phyloP scores from a whole-genome alignment of 2,888 invertebrate genomes.

The Galeopsomyia nigrocyanea region DNA sequence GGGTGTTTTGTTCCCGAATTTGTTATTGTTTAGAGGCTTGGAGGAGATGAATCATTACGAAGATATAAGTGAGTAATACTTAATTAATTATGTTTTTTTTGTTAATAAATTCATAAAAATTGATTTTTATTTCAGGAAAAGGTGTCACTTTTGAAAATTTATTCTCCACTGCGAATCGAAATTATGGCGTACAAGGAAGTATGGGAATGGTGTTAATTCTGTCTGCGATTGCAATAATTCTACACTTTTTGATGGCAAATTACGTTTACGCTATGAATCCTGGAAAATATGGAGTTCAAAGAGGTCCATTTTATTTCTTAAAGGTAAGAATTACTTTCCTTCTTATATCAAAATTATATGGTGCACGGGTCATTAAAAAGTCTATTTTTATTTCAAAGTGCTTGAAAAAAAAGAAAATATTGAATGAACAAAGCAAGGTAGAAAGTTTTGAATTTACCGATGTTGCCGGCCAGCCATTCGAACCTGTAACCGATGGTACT shows the following conservation, averaged over 20 bases:
- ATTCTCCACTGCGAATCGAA: conserved; percentile 54
- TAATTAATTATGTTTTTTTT: no score
- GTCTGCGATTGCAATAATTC: conserved; percentile 75
- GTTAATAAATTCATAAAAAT: not conserved
- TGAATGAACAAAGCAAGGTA: conserved; percentile 5
- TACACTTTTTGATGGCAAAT: conserved; percentile 82
- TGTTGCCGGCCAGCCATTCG: conserved; percentile 58
- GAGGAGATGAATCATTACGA: conserved; percentile 33
- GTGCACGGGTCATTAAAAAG: not conserved
- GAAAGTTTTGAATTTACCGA: conserved; percentile 17
- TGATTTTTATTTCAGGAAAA: conserved; percentile 55
- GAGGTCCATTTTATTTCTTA: conserved; percentile 81
- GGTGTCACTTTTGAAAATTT: conserved; percentile 67
- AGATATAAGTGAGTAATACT: conserved; percentile 3
- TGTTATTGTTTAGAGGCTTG: conserved; percentile 33
- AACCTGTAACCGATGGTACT: conserved; percentile 56
- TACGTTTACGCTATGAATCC: conserved; percentile 89
- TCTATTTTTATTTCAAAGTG: not conserved
- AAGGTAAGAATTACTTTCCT: conserved; percentile 44
- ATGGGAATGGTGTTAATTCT: conserved; percentile 80
- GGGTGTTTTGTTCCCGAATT: conserved; percentile 40
- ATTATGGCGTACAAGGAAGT: conserved; percentile 47
- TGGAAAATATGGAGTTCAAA: conserved; percentile 85
- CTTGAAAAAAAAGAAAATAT: not conserved
- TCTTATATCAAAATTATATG: not conserved